Evolutionary conservation across 2,113 vertebrate species (phyloP).

Genomic region (Xenopus borealis): DNA sequence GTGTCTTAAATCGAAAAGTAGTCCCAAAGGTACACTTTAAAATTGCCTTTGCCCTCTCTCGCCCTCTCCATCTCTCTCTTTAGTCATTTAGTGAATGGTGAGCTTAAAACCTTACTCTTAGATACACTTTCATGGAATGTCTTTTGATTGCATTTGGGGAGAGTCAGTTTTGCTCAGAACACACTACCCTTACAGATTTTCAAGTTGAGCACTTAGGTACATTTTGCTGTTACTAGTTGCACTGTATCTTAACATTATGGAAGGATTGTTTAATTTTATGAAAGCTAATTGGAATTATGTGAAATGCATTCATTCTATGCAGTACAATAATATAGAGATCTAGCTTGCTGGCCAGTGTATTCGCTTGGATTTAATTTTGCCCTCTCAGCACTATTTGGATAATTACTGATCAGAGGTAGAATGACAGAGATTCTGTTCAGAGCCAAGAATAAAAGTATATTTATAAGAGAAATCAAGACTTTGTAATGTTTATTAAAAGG

Average conservation of each 20-base stretch:
- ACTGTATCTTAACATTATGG: constrained; percentile 29
- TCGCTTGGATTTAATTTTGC: constrained; percentile 30
- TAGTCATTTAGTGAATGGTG: constrained; percentile 38
- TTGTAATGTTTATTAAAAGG: not conserved
- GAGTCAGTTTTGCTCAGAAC: constrained; percentile 15
- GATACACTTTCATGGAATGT: constrained; percentile 9
- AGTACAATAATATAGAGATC: constrained; percentile 9
- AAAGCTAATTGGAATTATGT: constrained; percentile 38
- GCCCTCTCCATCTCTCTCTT: constrained; percentile 42
- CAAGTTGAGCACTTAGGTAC: constrained; percentile 10
- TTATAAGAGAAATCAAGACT: not conserved
- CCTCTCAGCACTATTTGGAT: constrained; percentile 22
- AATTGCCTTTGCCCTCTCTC: constrained; percentile 44
- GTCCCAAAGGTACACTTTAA: constrained; percentile 37
- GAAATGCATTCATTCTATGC: constrained; percentile 27
- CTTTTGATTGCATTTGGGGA: constrained; percentile 17
- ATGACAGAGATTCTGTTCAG: constrained; percentile 18
- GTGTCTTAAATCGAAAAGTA: constrained; percentile 43
- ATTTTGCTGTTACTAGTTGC: constrained; percentile 1
- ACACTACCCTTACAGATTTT: constrained; percentile 8
- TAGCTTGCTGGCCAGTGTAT: constrained; percentile 8
- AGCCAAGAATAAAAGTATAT: constrained; percentile 26
- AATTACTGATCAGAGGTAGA: constrained; percentile 40
- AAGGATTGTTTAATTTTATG: constrained; percentile 1
- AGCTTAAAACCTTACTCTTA: not conserved